Base-by-base conservation (phyloP, 2,797 vertebrate genomes). In the Microctenopoma lineatum region DNA sequence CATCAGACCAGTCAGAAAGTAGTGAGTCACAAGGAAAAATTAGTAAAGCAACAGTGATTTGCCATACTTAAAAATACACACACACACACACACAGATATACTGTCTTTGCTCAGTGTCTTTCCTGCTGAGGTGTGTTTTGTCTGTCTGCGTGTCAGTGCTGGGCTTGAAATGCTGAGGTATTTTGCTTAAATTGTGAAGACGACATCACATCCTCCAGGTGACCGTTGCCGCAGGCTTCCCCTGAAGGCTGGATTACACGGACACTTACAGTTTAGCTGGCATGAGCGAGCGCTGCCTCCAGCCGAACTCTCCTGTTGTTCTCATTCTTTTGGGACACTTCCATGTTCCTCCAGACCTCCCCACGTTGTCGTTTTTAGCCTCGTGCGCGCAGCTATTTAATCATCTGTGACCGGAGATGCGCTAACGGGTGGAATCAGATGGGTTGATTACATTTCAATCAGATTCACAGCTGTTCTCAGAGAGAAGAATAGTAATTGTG, bases 1-100 rank as follows among this genome's bases (percentile, higher is more conserved):
- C 77, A 70, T 83, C 51, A 63, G 56, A 70, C 81, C 51, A 63
- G 59, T 69, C 70, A 81, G 73, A 74, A 83, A 74, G 66, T 50
- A 0, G 66, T 89, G 87, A 91, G 72, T 89, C 84, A 87, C 27
- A 65, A 69, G 64, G 66, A 83, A 78, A 62, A 80, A 60, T 70
- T 45, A 77, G 66, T 78, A 57, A 75, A 74, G 70, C 54, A 6
- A 64, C 50, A 84, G 57, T 71, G 64, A 83, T 85, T 84, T 73
- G 80, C 66, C 72, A 76, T 70, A 50, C 69, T 80, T 46, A 53
- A 75, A 84, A 80, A 84, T 80, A 81, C 71, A 81, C 85, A 81
- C 64, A 78, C 70, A 68, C 83, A 70, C 74, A 46, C 44, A 71
- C 46, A 70, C 61, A 69, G 7, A 73, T 58, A 62, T 44, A 56